Evolutionary conservation across 2,888 invertebrate genomes (phyloP), one percentile per base, ranked within the genome.

Genomic region (Stenurella melanura): DNA sequence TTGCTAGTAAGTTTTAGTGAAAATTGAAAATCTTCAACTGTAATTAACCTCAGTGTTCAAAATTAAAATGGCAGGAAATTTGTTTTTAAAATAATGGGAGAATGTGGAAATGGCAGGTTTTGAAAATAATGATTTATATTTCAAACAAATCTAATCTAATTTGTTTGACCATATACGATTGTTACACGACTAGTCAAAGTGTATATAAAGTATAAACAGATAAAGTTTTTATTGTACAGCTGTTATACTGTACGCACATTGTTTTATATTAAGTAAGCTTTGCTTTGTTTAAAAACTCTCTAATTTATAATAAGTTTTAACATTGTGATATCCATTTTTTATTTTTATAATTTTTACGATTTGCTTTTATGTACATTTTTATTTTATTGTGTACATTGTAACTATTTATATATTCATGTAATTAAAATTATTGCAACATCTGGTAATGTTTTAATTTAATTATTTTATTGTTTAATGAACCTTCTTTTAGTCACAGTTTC

Each of bases 101-200:
- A 38, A 7, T 38, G 19, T 63, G 72, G 61, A 63, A n/a, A 54
- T 63, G 63, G 17, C 63, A 26, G 61, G 7, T 72, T 72, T 72
- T 72, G 63, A 72, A 74, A 72, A 72, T 70, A 61, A 61, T 71
- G 73, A 70, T 72, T 69, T 70, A 60, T 34, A 75, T 73, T 69
- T 75, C 69, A 79, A 77, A 79, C 75, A 77, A 73, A 77, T 78
- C 70, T 78, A 78, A 79, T 50, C n/a, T n/a, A n/a, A n/a, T 74
- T 77, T 83, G 82, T 82, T 81, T 81, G 79, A 84, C 81, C 83
- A 82, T 84, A 82, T 83, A 82, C 77, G 80, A 80, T 82, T 83
- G 82, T 84, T 83, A 82, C 80, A 78, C 68, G 83, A 83, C 86
- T 86, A 86, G 86, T 86, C 86, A 86, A 85, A 84, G 78, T 85